Conservation (phyloP, 2,888 invertebrate species). For the Mantis religiosa region DNA sequence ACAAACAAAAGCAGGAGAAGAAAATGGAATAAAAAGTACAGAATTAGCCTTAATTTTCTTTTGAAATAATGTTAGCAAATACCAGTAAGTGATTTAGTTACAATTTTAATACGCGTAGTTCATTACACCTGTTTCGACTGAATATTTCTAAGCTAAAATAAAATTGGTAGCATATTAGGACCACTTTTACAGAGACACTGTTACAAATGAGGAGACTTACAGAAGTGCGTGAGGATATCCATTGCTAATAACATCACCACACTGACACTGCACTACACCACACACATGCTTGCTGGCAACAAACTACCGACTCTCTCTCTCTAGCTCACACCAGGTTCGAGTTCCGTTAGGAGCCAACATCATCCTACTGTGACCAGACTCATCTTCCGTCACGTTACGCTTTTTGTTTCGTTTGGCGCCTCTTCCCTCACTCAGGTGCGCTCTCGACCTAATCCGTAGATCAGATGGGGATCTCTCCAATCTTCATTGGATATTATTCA, state of each 20-base stretch:
- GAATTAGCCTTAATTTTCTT: too few relatives aligned
- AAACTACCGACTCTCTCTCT: neutral
- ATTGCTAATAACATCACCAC: neutral
- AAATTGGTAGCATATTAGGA: too few relatives aligned
- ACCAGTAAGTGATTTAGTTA: too few relatives aligned
- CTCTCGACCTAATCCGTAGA: neutral
- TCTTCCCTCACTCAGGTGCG: neutral
- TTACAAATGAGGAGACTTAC: neutral
- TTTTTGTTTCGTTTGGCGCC: neutral
- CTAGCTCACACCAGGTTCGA: neutral
- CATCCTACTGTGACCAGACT: neutral
- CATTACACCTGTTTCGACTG: too few relatives aligned
- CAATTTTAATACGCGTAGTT: too few relatives aligned
- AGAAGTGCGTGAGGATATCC: neutral
- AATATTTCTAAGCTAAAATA: too few relatives aligned
- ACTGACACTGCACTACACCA: neutral
- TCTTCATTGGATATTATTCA: neutral
- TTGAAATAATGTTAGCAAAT: too few relatives aligned
- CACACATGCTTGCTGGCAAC: neutral
- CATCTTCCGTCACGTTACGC: neutral
- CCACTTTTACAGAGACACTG: too few relatives aligned
- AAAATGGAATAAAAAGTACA: too few relatives aligned
- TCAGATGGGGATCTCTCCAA: neutral
- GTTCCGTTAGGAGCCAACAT: neutral
- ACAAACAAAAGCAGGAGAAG: too few relatives aligned